Percentiles rank a stretch among this genome's conserved stretches.
phyloP scores from a whole-genome alignment of 1,140 invertebrate genomes.

The Leucophenga varia region DNA sequence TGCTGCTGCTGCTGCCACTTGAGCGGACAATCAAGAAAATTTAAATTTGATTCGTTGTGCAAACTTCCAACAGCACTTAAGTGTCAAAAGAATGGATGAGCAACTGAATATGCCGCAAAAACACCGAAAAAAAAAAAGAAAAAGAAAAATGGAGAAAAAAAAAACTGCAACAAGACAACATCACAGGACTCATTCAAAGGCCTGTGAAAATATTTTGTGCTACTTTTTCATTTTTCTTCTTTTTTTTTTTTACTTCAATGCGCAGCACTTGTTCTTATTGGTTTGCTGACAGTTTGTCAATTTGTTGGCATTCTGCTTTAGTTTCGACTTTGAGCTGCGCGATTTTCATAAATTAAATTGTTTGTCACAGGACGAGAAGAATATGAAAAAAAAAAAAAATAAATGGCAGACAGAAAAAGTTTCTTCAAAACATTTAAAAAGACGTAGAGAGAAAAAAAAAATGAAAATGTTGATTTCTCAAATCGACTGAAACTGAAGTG shows the following conservation, averaged over 20 bases:
- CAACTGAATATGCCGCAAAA: background rate
- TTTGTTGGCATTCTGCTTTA: slow-evolving; percentile 29
- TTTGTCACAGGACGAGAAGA: slow-evolving; percentile 37
- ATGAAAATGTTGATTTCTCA: no score
- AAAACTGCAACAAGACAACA: slow-evolving; percentile 4
- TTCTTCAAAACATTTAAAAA: no score
- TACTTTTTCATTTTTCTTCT: slow-evolving; percentile 13
- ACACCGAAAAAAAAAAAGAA: slow-evolving; percentile 14
- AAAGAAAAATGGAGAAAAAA: slow-evolving; percentile 17
- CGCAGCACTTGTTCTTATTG: slow-evolving; percentile 6
- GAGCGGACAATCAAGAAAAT: slow-evolving; percentile 52
- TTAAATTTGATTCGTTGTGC: slow-evolving; percentile 52
- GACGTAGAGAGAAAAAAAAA: no score
- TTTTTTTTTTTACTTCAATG: slow-evolving; percentile 18
- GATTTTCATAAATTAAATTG: slow-evolving; percentile 50
- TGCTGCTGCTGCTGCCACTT: slow-evolving; percentile 32
- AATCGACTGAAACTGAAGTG: no score
- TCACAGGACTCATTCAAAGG: slow-evolving; percentile 6
- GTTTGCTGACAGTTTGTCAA: slow-evolving; percentile 26
- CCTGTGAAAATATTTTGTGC: slow-evolving; percentile 19
- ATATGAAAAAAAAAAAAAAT: no score
- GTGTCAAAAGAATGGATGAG: no score
- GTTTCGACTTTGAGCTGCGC: slow-evolving; percentile 24
- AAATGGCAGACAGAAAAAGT: no score
- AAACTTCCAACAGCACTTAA: slow-evolving; percentile 46